A percentile compares a stretch with the other conserved stretches of the same genome.
Evolutionary conservation across 2,888 invertebrate genomes (phyloP).

Genomic region (Sussaba pulchella): DNA sequence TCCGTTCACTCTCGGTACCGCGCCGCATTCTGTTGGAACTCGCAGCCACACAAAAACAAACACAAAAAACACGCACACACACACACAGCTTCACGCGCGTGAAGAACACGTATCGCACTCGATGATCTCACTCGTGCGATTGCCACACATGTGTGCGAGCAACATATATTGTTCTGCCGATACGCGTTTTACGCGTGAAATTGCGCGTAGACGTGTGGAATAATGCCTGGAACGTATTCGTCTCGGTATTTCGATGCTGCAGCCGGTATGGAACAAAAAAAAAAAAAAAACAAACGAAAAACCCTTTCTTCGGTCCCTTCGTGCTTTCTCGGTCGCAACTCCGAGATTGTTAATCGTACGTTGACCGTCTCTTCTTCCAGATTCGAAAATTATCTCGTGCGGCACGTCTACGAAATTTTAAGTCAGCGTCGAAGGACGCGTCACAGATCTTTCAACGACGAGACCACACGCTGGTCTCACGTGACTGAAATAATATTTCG

Average conservation of each 20-base stretch:
- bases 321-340: neutral
- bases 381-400: constrained; percentile 21
- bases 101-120: constrained; percentile 47
- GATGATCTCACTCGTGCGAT: constrained; percentile 45
- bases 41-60: too few relatives aligned
- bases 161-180: constrained; percentile 1
- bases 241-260: constrained; percentile 48
- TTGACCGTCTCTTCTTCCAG: neutral
- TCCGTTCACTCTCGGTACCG: constrained; percentile 20
- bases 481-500: constrained; percentile 3
- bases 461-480: constrained; percentile 9
- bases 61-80: too few relatives aligned
- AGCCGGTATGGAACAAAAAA: too few relatives aligned
- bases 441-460: constrained; percentile 1
- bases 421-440: constrained; percentile 21
- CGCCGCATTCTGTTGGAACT: constrained; percentile 1
- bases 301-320: constrained; percentile 21
- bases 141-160: neutral
- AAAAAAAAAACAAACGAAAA: too few relatives aligned
- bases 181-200: constrained; percentile 37
- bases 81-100: too few relatives aligned
- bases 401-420: constrained; percentile 28
- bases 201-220: constrained; percentile 15
- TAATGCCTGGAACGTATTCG: constrained; percentile 41
- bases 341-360: constrained; percentile 21